phyloP scores from a whole-genome alignment of 2,113 vertebrate species.

The Copsychus sechellarum region DNA sequence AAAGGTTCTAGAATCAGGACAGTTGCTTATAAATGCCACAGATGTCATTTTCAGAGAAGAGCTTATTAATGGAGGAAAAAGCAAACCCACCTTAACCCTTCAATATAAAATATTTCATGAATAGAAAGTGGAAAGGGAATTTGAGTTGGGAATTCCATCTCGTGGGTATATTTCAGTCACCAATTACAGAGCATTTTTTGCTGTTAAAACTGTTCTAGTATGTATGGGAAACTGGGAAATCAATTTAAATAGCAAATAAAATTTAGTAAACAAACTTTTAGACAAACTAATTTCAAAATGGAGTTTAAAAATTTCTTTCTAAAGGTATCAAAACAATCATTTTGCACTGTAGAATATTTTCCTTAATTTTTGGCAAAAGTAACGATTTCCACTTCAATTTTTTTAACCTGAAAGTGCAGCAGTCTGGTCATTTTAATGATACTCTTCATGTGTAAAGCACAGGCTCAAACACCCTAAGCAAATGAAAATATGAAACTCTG shows the following conservation, averaged over 20 bases:
- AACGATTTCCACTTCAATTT: not conserved
- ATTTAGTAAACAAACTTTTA: not conserved
- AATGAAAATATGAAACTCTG: not conserved
- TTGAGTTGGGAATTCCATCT: not conserved
- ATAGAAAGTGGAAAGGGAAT: not conserved
- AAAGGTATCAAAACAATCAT: not conserved
- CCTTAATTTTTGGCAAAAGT: not conserved
- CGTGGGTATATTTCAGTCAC: not conserved
- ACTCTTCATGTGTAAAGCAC: not conserved
- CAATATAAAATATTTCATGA: not conserved
- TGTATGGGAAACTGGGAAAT: not conserved
- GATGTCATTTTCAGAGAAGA: not conserved
- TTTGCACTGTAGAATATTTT: not conserved
- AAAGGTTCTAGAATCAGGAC: not conserved
- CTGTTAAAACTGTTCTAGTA: not conserved
- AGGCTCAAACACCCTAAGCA: not conserved
- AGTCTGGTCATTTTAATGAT: not conserved
- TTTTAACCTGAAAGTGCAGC: not conserved
- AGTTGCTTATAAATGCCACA: not conserved
- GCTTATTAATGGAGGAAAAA: not conserved
- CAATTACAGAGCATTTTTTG: not conserved
- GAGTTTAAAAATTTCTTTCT: not conserved
- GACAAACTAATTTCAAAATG: not conserved
- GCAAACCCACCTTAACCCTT: rapidly evolving
- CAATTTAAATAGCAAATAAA: not conserved